A percentile compares a stretch with the other conserved stretches of the same genome.
Evolutionary conservation across 2,797 vertebrate species (phyloP).

Genomic region (Orientallactaga sibirica): DNA sequence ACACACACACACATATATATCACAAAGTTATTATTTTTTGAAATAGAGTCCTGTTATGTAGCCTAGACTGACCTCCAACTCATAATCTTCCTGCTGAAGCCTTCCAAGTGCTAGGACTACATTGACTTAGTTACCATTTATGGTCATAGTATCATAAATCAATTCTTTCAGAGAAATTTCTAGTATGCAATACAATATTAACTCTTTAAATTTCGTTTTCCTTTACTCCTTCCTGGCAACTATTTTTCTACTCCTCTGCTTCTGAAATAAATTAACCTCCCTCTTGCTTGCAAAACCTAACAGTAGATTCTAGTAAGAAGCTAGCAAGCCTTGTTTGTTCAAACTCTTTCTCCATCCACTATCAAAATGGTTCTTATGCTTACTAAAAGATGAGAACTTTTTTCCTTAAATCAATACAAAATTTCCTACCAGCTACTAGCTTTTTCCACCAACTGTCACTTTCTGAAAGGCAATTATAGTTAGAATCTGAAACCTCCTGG

Average conservation of each 20-base stretch:
- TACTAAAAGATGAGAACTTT: neutral
- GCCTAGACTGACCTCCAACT: no score
- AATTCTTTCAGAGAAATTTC: neutral
- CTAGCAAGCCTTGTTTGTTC: neutral
- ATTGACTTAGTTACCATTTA: neutral
- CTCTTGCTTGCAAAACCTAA: neutral
- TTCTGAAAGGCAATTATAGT: conserved; percentile 8
- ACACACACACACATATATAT: no score
- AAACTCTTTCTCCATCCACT: neutral
- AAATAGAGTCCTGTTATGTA: neutral
- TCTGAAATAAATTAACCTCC: neutral
- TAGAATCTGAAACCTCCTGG: neutral
- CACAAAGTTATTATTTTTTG: neutral
- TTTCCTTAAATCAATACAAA: conserved; percentile 13
- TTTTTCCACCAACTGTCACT: conserved; percentile 23
- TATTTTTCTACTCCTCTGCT: neutral
- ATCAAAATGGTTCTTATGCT: neutral
- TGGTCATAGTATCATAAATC: neutral
- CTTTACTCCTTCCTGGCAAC: neutral
- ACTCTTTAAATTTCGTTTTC: neutral
- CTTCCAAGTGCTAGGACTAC: no score
- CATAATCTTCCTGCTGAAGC: no score
- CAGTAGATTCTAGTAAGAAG: neutral
- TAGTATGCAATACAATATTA: neutral
- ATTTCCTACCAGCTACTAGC: neutral